Percentiles rank a stretch among this genome's conserved stretches.
phyloP scores from a whole-genome alignment of 2,797 vertebrate genomes.

The Yasuhikotakia modesta region DNA sequence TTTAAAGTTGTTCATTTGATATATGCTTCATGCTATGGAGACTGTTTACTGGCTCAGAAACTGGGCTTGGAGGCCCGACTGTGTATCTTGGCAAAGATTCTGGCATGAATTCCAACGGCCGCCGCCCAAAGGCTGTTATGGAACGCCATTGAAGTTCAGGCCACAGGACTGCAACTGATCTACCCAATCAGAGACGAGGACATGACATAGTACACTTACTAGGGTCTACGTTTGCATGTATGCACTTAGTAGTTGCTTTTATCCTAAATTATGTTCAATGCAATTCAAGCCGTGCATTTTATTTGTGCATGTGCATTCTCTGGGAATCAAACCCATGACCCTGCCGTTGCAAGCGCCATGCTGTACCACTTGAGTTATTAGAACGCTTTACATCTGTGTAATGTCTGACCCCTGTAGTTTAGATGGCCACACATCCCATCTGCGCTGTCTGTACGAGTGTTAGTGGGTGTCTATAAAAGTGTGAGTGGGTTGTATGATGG shows the following conservation, averaged over 20 bases:
- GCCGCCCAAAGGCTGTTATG: conserved; percentile 19
- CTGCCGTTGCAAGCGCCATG: neutral
- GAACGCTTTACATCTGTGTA: neutral
- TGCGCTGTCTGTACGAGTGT: too few relatives aligned
- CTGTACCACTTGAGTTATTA: neutral
- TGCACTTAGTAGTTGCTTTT: neutral
- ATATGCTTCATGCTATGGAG: neutral
- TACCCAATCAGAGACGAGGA: conserved; percentile 12
- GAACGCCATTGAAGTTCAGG: conserved; percentile 38
- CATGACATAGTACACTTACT: conserved; percentile 7
- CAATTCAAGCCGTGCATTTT: neutral
- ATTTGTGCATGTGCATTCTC: neutral
- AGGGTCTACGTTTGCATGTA: neutral
- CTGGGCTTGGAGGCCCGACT: conserved; percentile 9
- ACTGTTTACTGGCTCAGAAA: conserved; percentile 16
- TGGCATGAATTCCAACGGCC: conserved; percentile 19
- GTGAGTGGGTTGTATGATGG: too few relatives aligned
- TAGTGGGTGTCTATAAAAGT: too few relatives aligned
- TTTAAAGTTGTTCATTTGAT: neutral
- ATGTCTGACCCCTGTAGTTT: neutral
- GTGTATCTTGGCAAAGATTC: conserved; percentile 35
- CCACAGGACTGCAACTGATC: conserved; percentile 20
- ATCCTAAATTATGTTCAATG: neutral
- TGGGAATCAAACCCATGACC: neutral
- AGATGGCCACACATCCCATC: neutral